Evolutionary conservation across 64 coral and sea anemone species (phyloP), one percentile per base, ranked within the genome.

Genomic region (Trachythela sp.): DNA sequence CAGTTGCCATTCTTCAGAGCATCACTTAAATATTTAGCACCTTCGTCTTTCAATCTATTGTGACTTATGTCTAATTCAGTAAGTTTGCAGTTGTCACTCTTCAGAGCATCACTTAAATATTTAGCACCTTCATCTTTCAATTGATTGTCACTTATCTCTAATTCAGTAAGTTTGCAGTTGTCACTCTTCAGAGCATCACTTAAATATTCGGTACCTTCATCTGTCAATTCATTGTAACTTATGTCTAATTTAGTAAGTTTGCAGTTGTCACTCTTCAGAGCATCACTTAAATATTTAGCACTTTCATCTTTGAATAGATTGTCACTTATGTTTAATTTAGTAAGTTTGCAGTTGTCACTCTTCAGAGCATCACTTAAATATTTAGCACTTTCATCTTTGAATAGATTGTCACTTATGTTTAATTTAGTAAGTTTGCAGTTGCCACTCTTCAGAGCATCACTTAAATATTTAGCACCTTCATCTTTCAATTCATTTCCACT

Each of bases 11-110:
- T 80, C 33, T 35, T 36, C 2, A 80, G 31, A 37, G 75, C 75
- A 35, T 80, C 34, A 80, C 75, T 80, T 30, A 80, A 39, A 39
- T 35, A 39, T 80, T 37, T 80, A 15, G 75, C 75, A 80, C 75
- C 75, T 35, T 80, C 75, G 20, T 2, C 75, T 15, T 5, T 80
- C 13, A 80, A 15, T 35, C 8, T 13, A 38, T 80, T 80, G 1
- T 29, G 0, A 29, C 1, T 34, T 1, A 80, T 9, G 33, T 36
- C 14, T 39, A 80, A 37, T 37, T 2, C 1, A 80, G 75, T 80
- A 34, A 80, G 32, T 80, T 80, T 80, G 75, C 75, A 80, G 14
- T 80, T 80, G 4, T 35, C 75, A 35, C 75, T 80, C 17, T 35
- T 22, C 8, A 80, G 75, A 37, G 75, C 75, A 38, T 80, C 34